These are phyloP conservation scores for Willowsia nigromaculata DNA, from an alignment of 2,888 invertebrate species.

Conservation along the genomic window DNA sequence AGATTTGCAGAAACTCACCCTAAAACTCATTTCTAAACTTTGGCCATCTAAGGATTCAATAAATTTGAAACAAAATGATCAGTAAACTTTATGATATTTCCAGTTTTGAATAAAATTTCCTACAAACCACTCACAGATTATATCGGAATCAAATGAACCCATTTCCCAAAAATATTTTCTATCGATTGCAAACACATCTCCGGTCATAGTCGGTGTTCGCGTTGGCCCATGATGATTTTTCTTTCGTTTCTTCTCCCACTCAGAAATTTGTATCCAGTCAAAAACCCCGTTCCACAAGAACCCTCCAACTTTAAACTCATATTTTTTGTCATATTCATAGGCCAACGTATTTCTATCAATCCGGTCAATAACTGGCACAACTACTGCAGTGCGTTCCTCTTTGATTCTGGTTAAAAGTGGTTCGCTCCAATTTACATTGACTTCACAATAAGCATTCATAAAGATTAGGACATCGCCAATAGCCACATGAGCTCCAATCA, in stretches of 20 bases:
- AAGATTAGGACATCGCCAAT: background rate
- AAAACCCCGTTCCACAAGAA: background rate
- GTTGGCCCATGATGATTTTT: background rate
- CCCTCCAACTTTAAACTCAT: background rate
- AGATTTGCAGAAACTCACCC: background rate
- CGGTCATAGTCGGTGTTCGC: background rate
- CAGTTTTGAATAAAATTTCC: background rate
- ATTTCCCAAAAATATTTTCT: slow-evolving; percentile 1
- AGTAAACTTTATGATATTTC: background rate
- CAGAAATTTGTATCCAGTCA: background rate
- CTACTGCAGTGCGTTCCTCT: background rate
- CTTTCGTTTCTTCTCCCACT: background rate
- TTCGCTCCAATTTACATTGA: background rate
- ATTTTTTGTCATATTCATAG: background rate
- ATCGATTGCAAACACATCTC: background rate
- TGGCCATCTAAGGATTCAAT: background rate
- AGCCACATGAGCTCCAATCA: background rate
- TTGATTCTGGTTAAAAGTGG: background rate
- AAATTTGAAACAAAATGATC: background rate
- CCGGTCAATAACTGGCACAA: background rate
- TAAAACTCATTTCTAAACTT: background rate
- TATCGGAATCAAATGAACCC: background rate
- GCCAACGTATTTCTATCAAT: background rate
- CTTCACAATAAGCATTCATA: background rate
- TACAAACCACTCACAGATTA: background rate